Percentiles rank a stretch among this genome's conserved stretches.
These are phyloP conservation scores for Elymnias hypermnestra DNA, from an alignment of 1,140 invertebrate genomes.

Conservation along the genomic window DNA sequence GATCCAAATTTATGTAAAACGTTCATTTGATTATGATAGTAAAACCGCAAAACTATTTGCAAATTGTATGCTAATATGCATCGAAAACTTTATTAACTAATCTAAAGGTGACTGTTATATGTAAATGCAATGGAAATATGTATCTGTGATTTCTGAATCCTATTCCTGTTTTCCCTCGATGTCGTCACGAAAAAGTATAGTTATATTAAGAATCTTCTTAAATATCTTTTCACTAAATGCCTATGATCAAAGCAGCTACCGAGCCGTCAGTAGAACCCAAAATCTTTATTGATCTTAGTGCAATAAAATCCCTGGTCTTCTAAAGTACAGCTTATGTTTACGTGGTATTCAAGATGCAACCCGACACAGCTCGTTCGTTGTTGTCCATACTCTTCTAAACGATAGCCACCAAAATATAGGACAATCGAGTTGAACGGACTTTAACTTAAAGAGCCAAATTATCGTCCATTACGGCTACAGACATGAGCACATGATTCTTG, in stretches of 20 bases:
- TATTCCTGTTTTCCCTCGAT: too few relatives aligned
- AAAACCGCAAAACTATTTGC: neutral
- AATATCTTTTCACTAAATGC: too few relatives aligned
- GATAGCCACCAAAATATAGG: slow-evolving; percentile 13
- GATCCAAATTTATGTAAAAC: neutral
- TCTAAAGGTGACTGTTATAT: neutral
- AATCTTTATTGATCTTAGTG: too few relatives aligned
- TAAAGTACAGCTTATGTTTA: neutral
- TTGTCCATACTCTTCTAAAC: slow-evolving; percentile 46
- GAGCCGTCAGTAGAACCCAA: too few relatives aligned
- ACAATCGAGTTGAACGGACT: slow-evolving; percentile 25
- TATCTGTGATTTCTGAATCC: too few relatives aligned
- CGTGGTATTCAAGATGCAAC: slow-evolving; percentile 36
- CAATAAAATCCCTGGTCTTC: neutral
- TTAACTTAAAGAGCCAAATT: too few relatives aligned
- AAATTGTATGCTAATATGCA: neutral
- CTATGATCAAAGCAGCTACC: too few relatives aligned
- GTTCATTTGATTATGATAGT: neutral
- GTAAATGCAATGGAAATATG: too few relatives aligned
- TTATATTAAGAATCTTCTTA: too few relatives aligned
- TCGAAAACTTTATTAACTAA: neutral
- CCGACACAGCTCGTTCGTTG: slow-evolving; percentile 41
- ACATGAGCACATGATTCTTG: too few relatives aligned
- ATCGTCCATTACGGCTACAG: too few relatives aligned
- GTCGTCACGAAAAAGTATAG: too few relatives aligned